Evolutionary conservation across 2,797 vertebrate genomes (phyloP), one percentile per base, ranked within the genome.

Genomic region (Channallabes apus): DNA sequence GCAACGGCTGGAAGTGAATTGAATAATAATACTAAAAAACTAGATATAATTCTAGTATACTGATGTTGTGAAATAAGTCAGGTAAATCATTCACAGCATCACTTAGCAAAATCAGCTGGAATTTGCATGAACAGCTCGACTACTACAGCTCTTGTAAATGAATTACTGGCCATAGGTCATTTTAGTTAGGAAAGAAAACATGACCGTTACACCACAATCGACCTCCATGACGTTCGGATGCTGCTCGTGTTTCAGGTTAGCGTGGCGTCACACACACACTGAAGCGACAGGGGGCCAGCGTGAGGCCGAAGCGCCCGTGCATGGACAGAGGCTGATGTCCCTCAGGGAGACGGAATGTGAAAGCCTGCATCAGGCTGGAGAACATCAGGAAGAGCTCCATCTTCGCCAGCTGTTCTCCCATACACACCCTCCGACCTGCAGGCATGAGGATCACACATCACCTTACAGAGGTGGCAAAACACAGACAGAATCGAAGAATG

Each of bases 401-500:
- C 94, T 99, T 99, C 6, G 97, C 98, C 94, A 99, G 92, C 90
- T 99, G 97, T 87, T 98, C 98, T 67, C 98, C 98, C 97, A 99
- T 98, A 90, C 98, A 98, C 73, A 98, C 96, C 82, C 98, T 95
- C 85, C 96, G 97, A 88, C 98, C 98, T 99, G 88, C 58, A 68
- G 4, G 72, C 6, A 65, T 12, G 14, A 54, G 65, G 59, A 62
- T 14, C 8, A 75, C 32, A 56, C 17, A 61, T 29, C 51, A 80
- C 18, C 2, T 59, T 15, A 76, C 29, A n/a, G n/a, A 38, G 58
- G 76, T n/a, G 5, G n/a, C 32, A 41, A 79, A 79, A 41, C 6
- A 15, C 22, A 20, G n/a, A 24, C 56, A 22, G 18, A 59, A 35
- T 20, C 1, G 9, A 4, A 46, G 46, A 46, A 46, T 12, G 11